Percentiles rank a stretch among this genome's conserved stretches.
Evolutionary conservation across 1,140 invertebrate genomes (phyloP).

Genomic region (Myzus persicae): DNA sequence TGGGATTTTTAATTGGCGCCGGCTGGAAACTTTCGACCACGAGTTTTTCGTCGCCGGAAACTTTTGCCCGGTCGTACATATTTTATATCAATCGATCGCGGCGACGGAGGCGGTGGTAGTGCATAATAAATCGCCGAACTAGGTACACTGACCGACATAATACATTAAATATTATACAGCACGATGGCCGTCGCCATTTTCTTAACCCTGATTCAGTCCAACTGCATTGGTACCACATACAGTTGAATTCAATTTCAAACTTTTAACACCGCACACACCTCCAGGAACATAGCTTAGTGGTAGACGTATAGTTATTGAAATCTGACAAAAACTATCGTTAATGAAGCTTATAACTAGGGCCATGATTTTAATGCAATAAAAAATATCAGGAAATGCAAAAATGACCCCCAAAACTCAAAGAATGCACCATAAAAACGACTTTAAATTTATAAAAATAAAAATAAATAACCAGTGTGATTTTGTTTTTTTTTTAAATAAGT

Average conservation of each 20-base stretch:
- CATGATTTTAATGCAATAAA: too few species aligned
- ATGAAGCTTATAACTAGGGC: too few species aligned
- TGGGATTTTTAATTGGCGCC: neutral
- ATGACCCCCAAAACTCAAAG: too few species aligned
- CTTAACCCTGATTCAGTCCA: neutral
- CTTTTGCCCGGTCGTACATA: neutral
- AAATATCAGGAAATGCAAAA: too few species aligned
- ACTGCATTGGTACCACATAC: neutral
- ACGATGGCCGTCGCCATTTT: neutral
- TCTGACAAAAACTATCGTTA: too few species aligned
- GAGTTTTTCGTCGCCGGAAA: neutral
- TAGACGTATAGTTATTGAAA: too few species aligned
- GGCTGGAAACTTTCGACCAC: neutral
- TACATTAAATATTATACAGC: neutral
- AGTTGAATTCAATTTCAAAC: neutral
- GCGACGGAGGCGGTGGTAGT: neutral
- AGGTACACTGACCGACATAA: neutral
- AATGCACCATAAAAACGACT: too few species aligned
- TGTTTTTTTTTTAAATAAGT: too few species aligned
- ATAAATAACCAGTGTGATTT: too few species aligned
- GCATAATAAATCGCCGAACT: neutral
- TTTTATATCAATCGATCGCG: neutral
- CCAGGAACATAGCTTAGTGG: too few species aligned
- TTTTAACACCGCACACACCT: too few species aligned
- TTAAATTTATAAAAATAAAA: too few species aligned